Conservation (phyloP, 2,888 invertebrate genomes). For the Synanthedon myopaeformis region DNA sequence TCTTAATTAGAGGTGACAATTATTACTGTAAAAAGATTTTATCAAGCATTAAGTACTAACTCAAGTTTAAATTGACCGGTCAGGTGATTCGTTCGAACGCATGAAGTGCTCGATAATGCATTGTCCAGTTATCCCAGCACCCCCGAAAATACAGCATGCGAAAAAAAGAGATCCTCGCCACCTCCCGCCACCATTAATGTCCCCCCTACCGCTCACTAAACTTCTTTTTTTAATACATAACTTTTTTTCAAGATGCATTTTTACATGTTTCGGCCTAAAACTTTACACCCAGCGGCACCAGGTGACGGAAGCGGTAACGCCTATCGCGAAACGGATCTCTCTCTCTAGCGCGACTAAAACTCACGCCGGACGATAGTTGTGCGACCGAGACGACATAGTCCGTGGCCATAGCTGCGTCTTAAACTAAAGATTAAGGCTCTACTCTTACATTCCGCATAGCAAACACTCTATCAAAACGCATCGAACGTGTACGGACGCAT, state of each 20-base stretch:
- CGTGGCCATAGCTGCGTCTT: constrained; percentile 53
- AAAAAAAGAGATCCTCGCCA: constrained; percentile 61
- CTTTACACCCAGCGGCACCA: constrained; percentile 64
- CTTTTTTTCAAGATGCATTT: constrained; percentile 72
- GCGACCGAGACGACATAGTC: constrained; percentile 51
- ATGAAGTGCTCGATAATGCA: constrained; percentile 56
- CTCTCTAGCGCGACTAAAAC: constrained; percentile 32
- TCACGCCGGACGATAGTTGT: constrained; percentile 59
- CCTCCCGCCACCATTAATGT: constrained; percentile 62
- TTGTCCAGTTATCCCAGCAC: constrained; percentile 62
- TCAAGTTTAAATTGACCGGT: constrained; percentile 42
- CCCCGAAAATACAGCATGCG: constrained; percentile 68
- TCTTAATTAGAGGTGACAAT: too few relatives aligned
- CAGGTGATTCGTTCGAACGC: constrained; percentile 55
- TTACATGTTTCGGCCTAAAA: constrained; percentile 71
- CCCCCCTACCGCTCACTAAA: constrained; percentile 66
- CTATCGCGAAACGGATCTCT: constrained; percentile 52
- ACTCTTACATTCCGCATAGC: constrained; percentile 50
- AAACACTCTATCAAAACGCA: constrained; percentile 45
- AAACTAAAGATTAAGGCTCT: constrained; percentile 63
- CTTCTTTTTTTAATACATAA: constrained; percentile 71
- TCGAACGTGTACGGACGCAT: constrained; percentile 26
- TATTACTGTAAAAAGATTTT: too few relatives aligned
- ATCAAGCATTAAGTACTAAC: too few relatives aligned
- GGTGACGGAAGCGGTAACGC: constrained; percentile 55